phyloP scores from a whole-genome alignment of 2,113 vertebrate genomes.

The Phainopepla nitens region DNA sequence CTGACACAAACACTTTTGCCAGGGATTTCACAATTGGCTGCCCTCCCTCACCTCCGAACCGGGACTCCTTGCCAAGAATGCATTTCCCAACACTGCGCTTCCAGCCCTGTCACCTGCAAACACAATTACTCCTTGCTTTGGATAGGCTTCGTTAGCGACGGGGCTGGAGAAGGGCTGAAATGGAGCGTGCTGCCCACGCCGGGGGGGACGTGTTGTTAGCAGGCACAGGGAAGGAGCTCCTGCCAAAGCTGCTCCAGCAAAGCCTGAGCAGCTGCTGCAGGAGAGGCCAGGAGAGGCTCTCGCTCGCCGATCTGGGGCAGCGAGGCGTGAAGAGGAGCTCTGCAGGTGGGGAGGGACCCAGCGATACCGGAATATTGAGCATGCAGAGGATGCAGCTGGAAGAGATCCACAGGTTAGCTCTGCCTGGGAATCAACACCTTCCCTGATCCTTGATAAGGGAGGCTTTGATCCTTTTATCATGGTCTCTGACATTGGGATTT shows the following conservation, averaged over 20 bases:
- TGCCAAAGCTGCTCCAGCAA: neutral
- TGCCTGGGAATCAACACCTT: neutral
- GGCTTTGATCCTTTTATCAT: neutral
- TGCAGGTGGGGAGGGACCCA: neutral
- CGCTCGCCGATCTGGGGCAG: neutral
- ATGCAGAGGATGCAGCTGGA: neutral
- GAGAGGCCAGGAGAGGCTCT: no score
- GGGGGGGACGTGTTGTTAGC: neutral
- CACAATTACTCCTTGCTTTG: conserved; percentile 39
- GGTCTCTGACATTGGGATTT: neutral
- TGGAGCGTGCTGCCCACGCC: neutral
- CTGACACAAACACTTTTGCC: conserved; percentile 26
- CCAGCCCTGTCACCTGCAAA: conserved; percentile 63
- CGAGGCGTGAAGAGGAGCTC: neutral
- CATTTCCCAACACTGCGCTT: conserved; percentile 16
- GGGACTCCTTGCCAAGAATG: neutral
- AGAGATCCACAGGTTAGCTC: neutral
- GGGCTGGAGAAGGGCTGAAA: conserved; percentile 12
- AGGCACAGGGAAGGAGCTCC: neutral
- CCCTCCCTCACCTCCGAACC: conserved; percentile 29
- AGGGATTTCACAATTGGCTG: conserved; percentile 27
- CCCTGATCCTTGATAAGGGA: neutral
- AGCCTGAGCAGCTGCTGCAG: neutral
- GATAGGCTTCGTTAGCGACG: conserved; percentile 14
- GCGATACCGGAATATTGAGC: neutral